Base-by-base conservation (phyloP, 2,797 vertebrate genomes). In the Rhyacichthys aspro region DNA sequence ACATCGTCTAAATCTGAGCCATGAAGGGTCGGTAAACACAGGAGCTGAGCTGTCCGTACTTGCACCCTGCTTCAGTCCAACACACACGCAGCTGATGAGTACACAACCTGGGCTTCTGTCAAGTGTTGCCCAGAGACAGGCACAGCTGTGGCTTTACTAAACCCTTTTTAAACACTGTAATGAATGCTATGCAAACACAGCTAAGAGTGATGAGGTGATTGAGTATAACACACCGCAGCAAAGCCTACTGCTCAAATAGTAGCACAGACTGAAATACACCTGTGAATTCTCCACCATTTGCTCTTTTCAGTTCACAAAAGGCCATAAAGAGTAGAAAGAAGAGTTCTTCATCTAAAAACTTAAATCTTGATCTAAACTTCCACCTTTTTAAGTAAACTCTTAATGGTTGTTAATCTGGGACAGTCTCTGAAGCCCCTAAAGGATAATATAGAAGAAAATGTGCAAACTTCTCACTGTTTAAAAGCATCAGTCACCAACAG, bases 91-190 rank as follows among this genome's bases (percentile, higher is more conserved):
- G 23, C 23, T 28, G 23, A 28, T 2, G 28, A 63, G 64, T 67
- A 83, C 81, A 81, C 76, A 76, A 42, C 71, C 72, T 16, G 55
- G 71, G 68, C 67, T 65, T 76, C 62, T 76, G 82, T 85, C 72
- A 82, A 80, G 69, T 80, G 81, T 83, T 86, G 64, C 78, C 55
- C 71, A 78, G 77, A 86, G 23, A 28, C 59, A 69, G 54, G 63
- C 66, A 73, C 78, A 82, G 68, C 70, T 71, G 63, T 55, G 67
- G 73, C 68, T 71, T 74, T 43, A 64, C 79, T 82, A 71, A 87
- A 76, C 59, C 81, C 81, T 84, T 79, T 85, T 85, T 84, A 86
- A 86, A 89, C 81, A 84, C 69, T 76, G 63, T 84, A 87, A 87
- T 83, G 78, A 86, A 79, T 75, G 67, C 86, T 76, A 57, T 36